These are phyloP conservation scores for Pocillopora grandis DNA, from an alignment of 92 coral and sea anemone genomes.

Conservation along the genomic window DNA sequence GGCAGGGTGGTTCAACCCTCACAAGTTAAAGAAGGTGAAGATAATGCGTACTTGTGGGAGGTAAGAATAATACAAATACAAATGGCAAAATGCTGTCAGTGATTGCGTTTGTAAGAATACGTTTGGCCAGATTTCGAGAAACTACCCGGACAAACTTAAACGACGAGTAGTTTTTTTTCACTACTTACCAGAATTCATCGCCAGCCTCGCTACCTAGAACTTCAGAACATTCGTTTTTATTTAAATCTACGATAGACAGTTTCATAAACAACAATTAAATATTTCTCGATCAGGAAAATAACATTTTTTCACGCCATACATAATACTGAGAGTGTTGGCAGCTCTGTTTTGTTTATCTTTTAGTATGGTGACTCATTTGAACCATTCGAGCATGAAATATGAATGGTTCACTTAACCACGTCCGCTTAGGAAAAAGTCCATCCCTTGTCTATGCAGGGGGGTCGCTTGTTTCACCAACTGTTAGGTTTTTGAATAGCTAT, in stretches of 20 bases:
- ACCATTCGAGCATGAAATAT: neutral
- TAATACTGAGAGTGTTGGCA: neutral
- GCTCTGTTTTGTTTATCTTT: neutral
- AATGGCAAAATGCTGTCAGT: neutral
- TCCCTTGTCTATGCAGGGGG: too few relatives aligned
- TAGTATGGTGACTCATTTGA: neutral
- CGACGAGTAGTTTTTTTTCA: neutral
- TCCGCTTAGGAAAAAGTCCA: neutral
- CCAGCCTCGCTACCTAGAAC: neutral
- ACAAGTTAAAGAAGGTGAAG: slow-evolving; percentile 50
- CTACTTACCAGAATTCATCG: neutral
- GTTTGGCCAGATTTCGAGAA: neutral
- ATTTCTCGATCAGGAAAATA: neutral
- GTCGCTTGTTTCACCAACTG: too few relatives aligned
- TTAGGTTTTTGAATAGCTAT: too few relatives aligned
- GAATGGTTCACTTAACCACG: neutral
- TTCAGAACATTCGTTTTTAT: neutral
- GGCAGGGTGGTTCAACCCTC: slow-evolving; percentile 73
- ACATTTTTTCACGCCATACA: neutral
- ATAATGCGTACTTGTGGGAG: slow-evolving; percentile 85
- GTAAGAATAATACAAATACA: slow-evolving; percentile 28
- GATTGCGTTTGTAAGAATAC: neutral
- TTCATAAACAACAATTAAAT: neutral
- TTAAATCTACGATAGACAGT: neutral
- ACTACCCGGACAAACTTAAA: neutral